A percentile compares a stretch with the other conserved stretches of the same genome.
Evolutionary conservation across 2,797 vertebrate genomes (phyloP).

Genomic region (Moxostoma hubbsi): DNA sequence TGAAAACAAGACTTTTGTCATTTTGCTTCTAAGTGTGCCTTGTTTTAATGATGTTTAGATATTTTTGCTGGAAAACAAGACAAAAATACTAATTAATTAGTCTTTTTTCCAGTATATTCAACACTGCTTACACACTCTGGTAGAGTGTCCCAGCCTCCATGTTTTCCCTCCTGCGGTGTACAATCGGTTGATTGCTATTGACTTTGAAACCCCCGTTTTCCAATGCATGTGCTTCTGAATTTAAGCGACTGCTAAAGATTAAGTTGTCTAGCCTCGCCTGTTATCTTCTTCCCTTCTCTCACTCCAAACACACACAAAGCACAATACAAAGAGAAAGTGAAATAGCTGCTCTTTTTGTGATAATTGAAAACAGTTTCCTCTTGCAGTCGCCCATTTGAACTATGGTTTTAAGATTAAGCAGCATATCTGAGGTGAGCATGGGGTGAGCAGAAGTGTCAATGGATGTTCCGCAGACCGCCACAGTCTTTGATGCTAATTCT

Average conservation of each 20-base stretch:
- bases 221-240: conserved; percentile 20
- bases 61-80: too few species aligned
- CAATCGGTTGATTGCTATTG: conserved; percentile 53
- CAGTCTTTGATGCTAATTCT: conserved; percentile 54
- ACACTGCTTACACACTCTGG: too few species aligned
- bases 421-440: conserved; percentile 33
- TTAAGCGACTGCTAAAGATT: conserved; percentile 43
- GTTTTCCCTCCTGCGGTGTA: conserved; percentile 39
- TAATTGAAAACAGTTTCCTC: conserved; percentile 45
- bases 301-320: conserved; percentile 24
- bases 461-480: conserved; percentile 19
- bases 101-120: too few species aligned
- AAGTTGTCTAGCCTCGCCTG: conserved; percentile 16
- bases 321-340: conserved; percentile 18
- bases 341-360: conserved; percentile 2
- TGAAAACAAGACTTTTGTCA: too few species aligned
- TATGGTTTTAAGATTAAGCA: conserved; percentile 42
- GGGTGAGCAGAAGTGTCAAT: conserved; percentile 40
- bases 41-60: too few species aligned
- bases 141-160: conserved; percentile 26
- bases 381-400: conserved; percentile 15
- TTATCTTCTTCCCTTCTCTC: conserved; percentile 18
- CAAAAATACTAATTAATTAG: too few species aligned
- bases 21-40: too few species aligned
- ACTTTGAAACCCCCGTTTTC: conserved; percentile 43